A percentile compares a stretch with the other conserved stretches of the same genome.
These are phyloP conservation scores for Phalacrocorax brasilianus DNA, from an alignment of 2,113 vertebrate genomes.

Conservation along the genomic window DNA sequence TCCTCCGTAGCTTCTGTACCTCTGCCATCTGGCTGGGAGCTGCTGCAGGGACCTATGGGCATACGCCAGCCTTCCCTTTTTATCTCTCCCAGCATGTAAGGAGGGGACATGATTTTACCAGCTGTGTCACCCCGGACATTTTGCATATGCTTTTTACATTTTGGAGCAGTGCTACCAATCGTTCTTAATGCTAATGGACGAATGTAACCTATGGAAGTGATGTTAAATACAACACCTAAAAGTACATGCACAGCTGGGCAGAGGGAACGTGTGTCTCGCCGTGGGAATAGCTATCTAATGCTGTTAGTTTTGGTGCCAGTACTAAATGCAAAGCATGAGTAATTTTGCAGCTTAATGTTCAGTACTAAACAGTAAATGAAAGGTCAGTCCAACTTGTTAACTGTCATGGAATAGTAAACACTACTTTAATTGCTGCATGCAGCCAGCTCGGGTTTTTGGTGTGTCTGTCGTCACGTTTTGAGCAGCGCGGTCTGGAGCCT, in stretches of 20 bases:
- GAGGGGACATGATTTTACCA: background rate
- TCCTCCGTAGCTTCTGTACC: background rate
- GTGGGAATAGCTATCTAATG: background rate
- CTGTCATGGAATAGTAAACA: constrained; percentile 19
- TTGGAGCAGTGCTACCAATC: background rate
- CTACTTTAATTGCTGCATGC: constrained; percentile 28
- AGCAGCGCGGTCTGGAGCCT: background rate
- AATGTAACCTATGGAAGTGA: background rate
- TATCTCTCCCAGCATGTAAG: background rate
- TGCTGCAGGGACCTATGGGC: background rate
- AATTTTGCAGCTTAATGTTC: constrained; percentile 24
- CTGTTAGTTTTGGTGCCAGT: constrained; percentile 4
- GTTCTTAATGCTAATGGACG: background rate
- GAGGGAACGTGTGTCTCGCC: accelerated
- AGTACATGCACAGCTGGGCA: background rate
- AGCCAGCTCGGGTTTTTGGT: constrained; percentile 15
- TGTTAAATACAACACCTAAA: background rate
- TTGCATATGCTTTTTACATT: background rate
- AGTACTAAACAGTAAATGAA: constrained; percentile 49
- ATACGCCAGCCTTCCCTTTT: background rate
- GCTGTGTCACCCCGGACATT: background rate
- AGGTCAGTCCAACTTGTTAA: constrained; percentile 53
- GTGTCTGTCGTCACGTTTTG: constrained; percentile 27
- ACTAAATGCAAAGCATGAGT: constrained; percentile 31
- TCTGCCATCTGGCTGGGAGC: constrained; percentile 30